Evolutionary conservation across 2,888 invertebrate species (phyloP).

Genomic region (Pollenia angustigena): DNA sequence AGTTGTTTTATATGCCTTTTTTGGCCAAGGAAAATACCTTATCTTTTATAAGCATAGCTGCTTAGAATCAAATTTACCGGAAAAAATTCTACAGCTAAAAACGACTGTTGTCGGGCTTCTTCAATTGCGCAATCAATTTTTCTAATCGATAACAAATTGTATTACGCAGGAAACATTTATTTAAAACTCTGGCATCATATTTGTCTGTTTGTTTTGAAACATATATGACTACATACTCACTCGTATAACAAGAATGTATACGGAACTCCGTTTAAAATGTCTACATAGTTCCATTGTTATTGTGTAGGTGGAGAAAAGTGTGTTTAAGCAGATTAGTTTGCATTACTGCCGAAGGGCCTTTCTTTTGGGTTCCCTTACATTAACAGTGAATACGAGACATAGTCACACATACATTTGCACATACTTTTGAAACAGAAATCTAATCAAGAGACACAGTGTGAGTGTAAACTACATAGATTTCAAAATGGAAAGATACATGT

Average conservation of each 20-base stretch:
- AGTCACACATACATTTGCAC: background rate
- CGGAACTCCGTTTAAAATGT: constrained; percentile 34
- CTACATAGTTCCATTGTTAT: constrained; percentile 9
- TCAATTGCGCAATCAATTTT: too few relatives aligned
- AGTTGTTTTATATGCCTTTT: too few relatives aligned
- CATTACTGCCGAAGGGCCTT: constrained; percentile 62
- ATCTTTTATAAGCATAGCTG: too few relatives aligned
- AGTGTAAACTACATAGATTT: constrained; percentile 9
- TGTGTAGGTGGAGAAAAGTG: constrained; percentile 49
- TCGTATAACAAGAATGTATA: constrained; percentile 4
- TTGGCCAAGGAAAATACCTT: too few relatives aligned
- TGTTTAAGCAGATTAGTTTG: constrained; percentile 72
- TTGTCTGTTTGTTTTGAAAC: too few relatives aligned
- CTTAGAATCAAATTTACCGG: too few relatives aligned
- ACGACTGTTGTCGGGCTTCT: too few relatives aligned
- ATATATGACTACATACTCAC: background rate
- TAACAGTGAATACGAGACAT: constrained; percentile 32
- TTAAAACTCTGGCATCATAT: background rate
- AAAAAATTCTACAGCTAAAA: too few relatives aligned
- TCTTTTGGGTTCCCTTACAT: constrained; percentile 61
- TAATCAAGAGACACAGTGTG: constrained; percentile 58
- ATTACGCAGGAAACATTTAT: background rate
- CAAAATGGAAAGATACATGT: constrained; percentile 10
- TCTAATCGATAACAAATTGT: too few relatives aligned
- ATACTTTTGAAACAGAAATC: constrained; percentile 57